Evolutionary conservation across 2,888 invertebrate genomes (phyloP).

Genomic region (Nemoura dubitans): DNA sequence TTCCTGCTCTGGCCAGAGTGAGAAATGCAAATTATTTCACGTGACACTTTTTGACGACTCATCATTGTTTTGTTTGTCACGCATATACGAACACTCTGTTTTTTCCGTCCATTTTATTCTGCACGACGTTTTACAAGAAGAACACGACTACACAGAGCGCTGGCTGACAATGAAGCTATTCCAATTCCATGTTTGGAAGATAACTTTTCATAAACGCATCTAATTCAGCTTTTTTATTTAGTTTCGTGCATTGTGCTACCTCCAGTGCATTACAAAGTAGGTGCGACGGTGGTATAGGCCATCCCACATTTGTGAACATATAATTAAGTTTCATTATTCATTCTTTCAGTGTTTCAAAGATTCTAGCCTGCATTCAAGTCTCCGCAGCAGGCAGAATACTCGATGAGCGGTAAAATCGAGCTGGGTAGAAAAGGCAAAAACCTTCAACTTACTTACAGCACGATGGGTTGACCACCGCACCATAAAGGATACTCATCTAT

Average conservation of each 20-base stretch:
- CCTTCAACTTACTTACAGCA: not conserved
- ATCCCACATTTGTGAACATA: not conserved
- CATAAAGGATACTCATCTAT: not conserved
- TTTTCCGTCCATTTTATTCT: not conserved
- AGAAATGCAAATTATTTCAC: not conserved
- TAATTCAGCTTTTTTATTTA: not conserved
- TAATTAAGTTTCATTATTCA: conserved; percentile 12
- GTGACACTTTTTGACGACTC: conserved; percentile 12
- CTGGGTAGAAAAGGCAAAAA: not conserved
- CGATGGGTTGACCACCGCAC: not conserved
- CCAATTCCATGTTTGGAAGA: not conserved
- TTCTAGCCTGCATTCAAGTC: not conserved
- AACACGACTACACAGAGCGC: not conserved
- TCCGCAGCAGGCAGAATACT: not conserved
- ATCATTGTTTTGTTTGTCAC: not conserved
- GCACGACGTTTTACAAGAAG: not conserved
- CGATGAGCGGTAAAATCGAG: not conserved
- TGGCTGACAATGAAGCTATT: not conserved
- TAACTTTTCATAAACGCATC: not conserved
- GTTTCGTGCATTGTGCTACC: not conserved
- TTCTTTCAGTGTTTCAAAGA: not conserved
- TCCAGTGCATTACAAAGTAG: not conserved
- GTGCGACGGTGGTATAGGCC: too few species aligned
- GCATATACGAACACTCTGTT: not conserved
- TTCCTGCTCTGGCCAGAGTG: not conserved